These are phyloP conservation scores for Temnothorax nylanderi DNA, from an alignment of 1,140 invertebrate genomes.

Conservation along the genomic window DNA sequence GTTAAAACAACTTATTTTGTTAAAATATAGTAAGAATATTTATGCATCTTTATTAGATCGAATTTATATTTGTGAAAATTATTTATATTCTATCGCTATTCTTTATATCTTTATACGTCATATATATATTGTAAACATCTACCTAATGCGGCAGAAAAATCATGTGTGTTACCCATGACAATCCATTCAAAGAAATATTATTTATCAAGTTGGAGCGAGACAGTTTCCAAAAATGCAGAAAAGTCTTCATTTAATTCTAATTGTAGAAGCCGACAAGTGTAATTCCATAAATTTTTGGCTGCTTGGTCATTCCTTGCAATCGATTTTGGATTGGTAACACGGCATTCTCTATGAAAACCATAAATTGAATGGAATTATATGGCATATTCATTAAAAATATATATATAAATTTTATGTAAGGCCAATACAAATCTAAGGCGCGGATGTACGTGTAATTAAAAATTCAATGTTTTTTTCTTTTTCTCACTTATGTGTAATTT, in stretches of 20 bases:
- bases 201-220: background rate
- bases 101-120: background rate
- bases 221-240: slow-evolving; percentile 12
- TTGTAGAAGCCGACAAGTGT: background rate
- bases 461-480: background rate
- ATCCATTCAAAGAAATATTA: background rate
- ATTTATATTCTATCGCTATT: background rate
- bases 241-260: background rate
- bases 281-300: slow-evolving; percentile 3
- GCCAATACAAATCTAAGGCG: background rate
- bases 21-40: no score
- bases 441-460: background rate
- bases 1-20: no score
- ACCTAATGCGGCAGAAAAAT: background rate
- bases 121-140: background rate
- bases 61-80: no score
- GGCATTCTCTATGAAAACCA: slow-evolving; percentile 11
- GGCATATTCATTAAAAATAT: background rate
- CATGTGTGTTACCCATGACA: background rate
- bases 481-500: background rate
- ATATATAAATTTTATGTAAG: background rate
- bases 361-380: background rate
- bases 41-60: no score
- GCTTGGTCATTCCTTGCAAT: background rate
- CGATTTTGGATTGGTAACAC: background rate